These are phyloP conservation scores for Subacronicta megacephala DNA, from an alignment of 2,888 invertebrate species.

Conservation along the genomic window DNA sequence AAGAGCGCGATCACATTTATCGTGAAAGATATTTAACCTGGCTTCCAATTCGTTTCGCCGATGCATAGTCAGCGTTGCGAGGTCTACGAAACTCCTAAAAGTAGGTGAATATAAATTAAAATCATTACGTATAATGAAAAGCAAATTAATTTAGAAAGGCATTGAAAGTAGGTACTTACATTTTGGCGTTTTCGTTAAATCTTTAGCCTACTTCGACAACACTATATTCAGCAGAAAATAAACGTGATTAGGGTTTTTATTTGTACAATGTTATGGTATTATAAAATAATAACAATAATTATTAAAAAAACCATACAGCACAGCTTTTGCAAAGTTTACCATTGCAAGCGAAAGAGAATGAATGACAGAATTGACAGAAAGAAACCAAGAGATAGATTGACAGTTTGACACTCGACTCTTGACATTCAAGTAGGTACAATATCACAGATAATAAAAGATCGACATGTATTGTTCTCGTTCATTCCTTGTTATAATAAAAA, in stretches of 20 bases:
- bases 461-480: no score
- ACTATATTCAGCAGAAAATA: neutral
- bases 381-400: neutral
- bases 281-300: neutral
- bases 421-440: no score
- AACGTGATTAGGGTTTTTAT: neutral
- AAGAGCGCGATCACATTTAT: conserved; percentile 79
- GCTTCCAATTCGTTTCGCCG: conserved; percentile 79
- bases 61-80: conserved; percentile 79
- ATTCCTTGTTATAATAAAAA: no score
- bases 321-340: conserved; percentile 8
- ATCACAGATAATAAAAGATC: no score
- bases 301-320: neutral
- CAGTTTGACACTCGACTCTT: no score
- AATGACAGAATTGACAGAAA: no score
- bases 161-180: conserved; percentile 55
- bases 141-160: conserved; percentile 52
- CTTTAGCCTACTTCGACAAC: neutral
- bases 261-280: neutral
- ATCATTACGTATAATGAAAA: conserved; percentile 25
- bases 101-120: conserved; percentile 13
- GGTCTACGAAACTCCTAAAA: conserved; percentile 82
- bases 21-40: conserved; percentile 72
- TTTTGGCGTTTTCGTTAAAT: conserved; percentile 35
- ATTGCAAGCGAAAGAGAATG: neutral